Percentiles rank a stretch among this genome's conserved stretches.
Evolutionary conservation across 2,888 invertebrate genomes (phyloP).

Genomic region (Lymantria monacha): DNA sequence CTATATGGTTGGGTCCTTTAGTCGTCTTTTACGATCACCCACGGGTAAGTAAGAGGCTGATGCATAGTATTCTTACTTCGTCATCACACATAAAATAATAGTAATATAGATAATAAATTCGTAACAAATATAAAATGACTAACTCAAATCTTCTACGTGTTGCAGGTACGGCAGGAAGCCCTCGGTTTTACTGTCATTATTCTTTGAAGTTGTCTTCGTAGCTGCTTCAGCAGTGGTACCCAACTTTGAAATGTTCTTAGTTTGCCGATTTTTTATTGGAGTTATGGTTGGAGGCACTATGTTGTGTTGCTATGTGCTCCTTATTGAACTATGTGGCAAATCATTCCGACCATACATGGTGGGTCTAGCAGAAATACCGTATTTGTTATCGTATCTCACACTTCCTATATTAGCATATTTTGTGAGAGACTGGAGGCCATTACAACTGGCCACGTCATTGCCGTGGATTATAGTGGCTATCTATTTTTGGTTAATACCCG

Average conservation of each 20-base stretch:
- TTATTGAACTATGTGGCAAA: constrained; percentile 84
- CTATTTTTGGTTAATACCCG: constrained; percentile 87
- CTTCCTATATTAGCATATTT: constrained; percentile 83
- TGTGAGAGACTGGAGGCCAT: constrained; percentile 82
- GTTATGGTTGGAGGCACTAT: constrained; percentile 85
- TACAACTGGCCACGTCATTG: constrained; percentile 80
- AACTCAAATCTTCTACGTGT: constrained; percentile 11
- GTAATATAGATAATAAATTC: too few relatives aligned
- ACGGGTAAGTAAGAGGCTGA: too few relatives aligned
- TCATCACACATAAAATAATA: too few relatives aligned
- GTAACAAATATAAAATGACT: background rate
- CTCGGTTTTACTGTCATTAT: constrained; percentile 81
- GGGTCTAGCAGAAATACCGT: constrained; percentile 80
- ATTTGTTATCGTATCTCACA: constrained; percentile 77
- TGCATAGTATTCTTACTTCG: too few relatives aligned
- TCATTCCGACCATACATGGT: constrained; percentile 78
- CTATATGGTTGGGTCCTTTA: too few relatives aligned
- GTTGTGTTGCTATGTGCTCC: constrained; percentile 84
- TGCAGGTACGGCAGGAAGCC: constrained; percentile 85
- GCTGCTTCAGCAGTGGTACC: constrained; percentile 79
- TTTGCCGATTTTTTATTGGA: constrained; percentile 82
- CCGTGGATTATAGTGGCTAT: constrained; percentile 79
- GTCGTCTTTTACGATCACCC: too few relatives aligned
- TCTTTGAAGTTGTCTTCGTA: constrained; percentile 80
- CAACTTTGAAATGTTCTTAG: constrained; percentile 82